phyloP scores from a whole-genome alignment of 2,113 vertebrate species.

The Solea solea region DNA sequence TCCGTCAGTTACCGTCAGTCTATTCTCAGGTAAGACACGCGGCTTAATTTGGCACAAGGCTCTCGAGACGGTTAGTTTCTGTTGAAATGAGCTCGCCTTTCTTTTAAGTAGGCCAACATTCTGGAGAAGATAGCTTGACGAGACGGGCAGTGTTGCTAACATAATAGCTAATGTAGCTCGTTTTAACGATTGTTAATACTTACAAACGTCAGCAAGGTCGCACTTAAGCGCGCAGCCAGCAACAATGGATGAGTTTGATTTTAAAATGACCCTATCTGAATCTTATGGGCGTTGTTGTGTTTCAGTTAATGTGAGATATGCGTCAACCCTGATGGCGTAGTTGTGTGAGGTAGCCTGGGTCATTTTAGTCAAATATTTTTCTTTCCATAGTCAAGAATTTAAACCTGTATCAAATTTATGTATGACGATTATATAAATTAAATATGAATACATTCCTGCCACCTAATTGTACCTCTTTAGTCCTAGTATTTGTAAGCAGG shows the following conservation, averaged over 20 bases:
- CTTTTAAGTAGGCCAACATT: constrained; percentile 4
- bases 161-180: neutral
- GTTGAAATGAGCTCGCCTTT: neutral
- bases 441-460: too few species aligned
- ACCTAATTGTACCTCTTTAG: too few species aligned
- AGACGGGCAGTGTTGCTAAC: neutral
- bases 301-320: neutral
- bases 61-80: neutral
- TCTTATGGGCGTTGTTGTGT: constrained; percentile 1
- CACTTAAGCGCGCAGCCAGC: too few species aligned
- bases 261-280: neutral
- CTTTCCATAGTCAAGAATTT: too few species aligned
- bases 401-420: too few species aligned
- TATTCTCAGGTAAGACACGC: constrained; percentile 43
- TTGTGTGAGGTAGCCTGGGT: neutral
- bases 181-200: too few species aligned
- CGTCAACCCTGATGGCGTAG: neutral
- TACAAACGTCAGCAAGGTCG: too few species aligned
- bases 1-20: neutral
- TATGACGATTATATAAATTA: too few species aligned
- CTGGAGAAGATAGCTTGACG: neutral
- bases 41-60: neutral
- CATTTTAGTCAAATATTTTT: too few species aligned
- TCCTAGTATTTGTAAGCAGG: too few species aligned
- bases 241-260: neutral